Evolutionary conservation across 2,888 invertebrate genomes (phyloP).

Genomic region (Melanotus villosus): DNA sequence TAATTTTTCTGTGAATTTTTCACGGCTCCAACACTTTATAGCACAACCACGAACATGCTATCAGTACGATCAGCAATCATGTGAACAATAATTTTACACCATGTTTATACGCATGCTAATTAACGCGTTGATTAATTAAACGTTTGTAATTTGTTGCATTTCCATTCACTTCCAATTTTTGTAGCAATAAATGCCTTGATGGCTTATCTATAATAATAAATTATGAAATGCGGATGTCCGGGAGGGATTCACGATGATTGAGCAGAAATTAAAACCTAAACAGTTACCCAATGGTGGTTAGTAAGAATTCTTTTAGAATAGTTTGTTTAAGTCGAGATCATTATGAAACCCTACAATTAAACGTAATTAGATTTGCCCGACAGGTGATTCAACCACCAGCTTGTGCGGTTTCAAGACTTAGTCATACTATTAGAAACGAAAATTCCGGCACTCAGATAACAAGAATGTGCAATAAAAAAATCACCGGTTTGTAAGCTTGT

Average conservation of each 20-base stretch:
- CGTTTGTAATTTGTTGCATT: not conserved
- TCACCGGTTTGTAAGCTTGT: not conserved
- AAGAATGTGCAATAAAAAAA: slow-evolving; percentile 7
- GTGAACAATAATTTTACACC: no score
- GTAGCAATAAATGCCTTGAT: not conserved
- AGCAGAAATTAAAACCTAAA: not conserved
- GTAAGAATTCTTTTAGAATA: not conserved
- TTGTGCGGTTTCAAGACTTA: slow-evolving; percentile 10
- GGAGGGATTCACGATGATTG: not conserved
- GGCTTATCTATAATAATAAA: not conserved
- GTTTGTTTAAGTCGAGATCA: not conserved
- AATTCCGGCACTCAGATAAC: slow-evolving; percentile 8
- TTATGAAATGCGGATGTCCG: slow-evolving; percentile 1
- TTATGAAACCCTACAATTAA: slow-evolving; percentile 10
- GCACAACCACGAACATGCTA: no score
- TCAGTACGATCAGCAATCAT: no score
- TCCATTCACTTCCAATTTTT: not conserved
- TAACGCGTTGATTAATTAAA: not conserved
- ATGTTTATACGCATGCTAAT: no score
- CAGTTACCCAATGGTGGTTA: not conserved
- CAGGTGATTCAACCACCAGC: slow-evolving; percentile 12
- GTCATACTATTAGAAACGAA: not conserved
- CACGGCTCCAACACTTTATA: no score
- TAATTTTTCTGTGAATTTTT: no score
- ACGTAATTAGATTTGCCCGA: not conserved